These are phyloP conservation scores for Rhopalosiphum maidis DNA, from an alignment of 1,140 invertebrate species.

Conservation along the genomic window DNA sequence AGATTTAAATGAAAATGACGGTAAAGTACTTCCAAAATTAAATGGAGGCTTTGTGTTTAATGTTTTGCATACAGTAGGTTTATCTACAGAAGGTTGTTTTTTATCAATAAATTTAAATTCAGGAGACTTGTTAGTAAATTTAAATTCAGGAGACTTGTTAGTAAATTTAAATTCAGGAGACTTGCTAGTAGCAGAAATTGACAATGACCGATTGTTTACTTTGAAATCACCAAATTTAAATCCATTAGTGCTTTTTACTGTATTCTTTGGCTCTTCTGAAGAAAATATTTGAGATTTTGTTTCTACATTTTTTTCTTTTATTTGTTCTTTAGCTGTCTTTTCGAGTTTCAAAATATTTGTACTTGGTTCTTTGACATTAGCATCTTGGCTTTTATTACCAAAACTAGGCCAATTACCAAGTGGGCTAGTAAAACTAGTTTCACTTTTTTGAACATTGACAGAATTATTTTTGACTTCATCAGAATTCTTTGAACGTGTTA, in stretches of 20 bases:
- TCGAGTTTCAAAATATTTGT: not conserved
- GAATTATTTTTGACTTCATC: conserved; percentile 50
- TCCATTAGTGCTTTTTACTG: not conserved
- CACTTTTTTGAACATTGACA: not conserved
- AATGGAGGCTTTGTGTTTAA: conserved; percentile 26
- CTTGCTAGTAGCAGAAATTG: not conserved
- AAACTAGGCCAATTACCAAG: not conserved
- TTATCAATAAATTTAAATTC: not conserved
- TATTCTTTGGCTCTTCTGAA: not conserved
- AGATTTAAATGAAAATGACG: conserved; percentile 32
- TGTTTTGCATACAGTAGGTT: not conserved
- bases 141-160: not conserved
- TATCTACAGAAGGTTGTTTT: not conserved
- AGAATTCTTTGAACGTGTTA: not conserved
- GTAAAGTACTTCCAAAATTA: not conserved
- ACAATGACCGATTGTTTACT: not conserved
- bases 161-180: not conserved
- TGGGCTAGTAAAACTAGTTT: not conserved
- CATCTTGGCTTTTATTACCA: not conserved
- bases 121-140: not conserved
- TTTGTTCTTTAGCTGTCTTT: not conserved
- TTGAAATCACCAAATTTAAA: conserved; percentile 34
- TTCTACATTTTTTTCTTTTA: not conserved
- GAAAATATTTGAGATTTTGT: not conserved
- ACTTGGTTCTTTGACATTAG: not conserved